Conservation (phyloP, 2,797 vertebrate genomes). For the Urophycis tenuis region DNA sequence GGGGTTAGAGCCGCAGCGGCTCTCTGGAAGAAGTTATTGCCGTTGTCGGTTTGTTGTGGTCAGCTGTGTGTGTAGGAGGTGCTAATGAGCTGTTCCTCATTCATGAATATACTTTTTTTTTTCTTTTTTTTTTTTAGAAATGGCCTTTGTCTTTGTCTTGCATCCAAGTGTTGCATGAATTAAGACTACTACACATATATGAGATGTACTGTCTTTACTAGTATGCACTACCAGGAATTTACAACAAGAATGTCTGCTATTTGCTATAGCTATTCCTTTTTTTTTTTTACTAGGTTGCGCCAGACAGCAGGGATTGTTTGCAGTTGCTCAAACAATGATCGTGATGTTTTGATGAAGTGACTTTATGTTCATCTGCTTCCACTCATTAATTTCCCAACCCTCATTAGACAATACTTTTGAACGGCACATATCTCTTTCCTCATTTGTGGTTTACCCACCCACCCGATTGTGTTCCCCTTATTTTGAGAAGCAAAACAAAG, state of each 20-base stretch:
- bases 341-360: neutral
- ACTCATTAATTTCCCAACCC: neutral
- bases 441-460: neutral
- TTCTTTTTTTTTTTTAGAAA: neutral
- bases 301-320: no score
- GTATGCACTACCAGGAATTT: neutral
- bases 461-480: conserved; percentile 22
- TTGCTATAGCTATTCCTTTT: neutral
- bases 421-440: neutral
- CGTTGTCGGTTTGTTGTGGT: conserved; percentile 15
- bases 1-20: neutral
- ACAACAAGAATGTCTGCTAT: neutral
- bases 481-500: conserved; percentile 15
- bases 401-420: neutral
- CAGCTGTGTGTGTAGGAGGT: neutral
- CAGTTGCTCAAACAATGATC: neutral
- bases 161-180: neutral
- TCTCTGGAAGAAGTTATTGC: conserved; percentile 20
- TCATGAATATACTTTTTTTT: neutral
- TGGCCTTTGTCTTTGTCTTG: neutral
- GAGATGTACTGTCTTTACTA: neutral
- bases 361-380: neutral
- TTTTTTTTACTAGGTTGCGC: neutral
- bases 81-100: neutral
- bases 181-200: neutral